phyloP scores from a whole-genome alignment of 2,113 vertebrate genomes.

The Meriones unguiculatus region DNA sequence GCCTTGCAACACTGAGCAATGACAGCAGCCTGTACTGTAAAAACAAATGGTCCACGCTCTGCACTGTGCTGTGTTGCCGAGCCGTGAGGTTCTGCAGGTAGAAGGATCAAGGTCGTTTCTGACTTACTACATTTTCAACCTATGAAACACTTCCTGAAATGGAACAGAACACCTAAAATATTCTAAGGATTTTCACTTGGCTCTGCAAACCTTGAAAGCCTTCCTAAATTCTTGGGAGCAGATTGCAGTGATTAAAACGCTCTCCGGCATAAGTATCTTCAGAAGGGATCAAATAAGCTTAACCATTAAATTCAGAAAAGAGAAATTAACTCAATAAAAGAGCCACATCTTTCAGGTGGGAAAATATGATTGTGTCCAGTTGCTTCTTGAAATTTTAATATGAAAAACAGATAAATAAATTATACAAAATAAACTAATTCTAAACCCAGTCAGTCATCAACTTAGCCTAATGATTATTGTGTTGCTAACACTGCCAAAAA shows the following conservation, averaged over 20 bases:
- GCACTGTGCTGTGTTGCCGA: not conserved
- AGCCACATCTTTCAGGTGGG: not conserved
- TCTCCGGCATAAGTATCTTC: not conserved
- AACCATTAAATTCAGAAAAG: not conserved
- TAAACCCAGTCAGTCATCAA: not conserved
- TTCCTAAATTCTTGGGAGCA: not conserved
- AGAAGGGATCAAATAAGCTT: not conserved
- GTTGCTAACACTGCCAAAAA: not conserved
- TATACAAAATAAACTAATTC: not conserved
- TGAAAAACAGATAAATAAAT: not conserved
- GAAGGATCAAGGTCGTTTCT: not conserved
- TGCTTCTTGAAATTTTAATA: not conserved
- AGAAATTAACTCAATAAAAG: not conserved
- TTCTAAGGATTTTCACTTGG: not conserved
- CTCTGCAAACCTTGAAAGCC: not conserved
- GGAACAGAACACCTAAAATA: too few species aligned
- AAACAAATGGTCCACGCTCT: too few species aligned
- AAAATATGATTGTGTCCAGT: not conserved
- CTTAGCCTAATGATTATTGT: not conserved
- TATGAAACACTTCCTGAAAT: fast-evolving
- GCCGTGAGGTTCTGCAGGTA: not conserved
- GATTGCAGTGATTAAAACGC: fast-evolving
- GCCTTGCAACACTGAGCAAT: not conserved
- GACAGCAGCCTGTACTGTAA: not conserved
- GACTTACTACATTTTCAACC: not conserved